phyloP scores from a whole-genome alignment of 2,113 vertebrate species.

The Oxygymnocypris stewartii region DNA sequence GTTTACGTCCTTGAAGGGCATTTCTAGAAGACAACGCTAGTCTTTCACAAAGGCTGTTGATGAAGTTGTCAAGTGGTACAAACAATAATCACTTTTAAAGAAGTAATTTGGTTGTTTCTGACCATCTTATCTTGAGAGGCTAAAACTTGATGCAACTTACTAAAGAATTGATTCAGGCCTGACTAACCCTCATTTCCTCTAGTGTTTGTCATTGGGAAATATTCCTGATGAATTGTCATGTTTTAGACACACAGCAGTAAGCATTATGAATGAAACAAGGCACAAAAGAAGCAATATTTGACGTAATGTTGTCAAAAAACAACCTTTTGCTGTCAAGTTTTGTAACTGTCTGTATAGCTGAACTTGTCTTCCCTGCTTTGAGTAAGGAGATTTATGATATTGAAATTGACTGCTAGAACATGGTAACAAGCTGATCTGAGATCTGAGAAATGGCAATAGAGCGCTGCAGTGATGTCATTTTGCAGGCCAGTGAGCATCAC shows the following conservation, averaged over 20 bases:
- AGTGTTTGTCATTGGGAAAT: not conserved
- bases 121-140: not conserved
- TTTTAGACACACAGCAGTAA: not conserved
- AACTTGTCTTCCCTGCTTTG: not conserved
- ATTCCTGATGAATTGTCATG: not conserved
- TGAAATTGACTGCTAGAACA: not conserved
- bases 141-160: not conserved
- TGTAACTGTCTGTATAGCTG: not conserved
- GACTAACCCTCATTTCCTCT: not conserved
- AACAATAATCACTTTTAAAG: not conserved
- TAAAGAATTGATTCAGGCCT: not conserved
- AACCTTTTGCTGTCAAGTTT: not conserved
- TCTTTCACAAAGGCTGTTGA: not conserved
- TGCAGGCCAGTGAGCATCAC: not conserved
- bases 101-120: not conserved
- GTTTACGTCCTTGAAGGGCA: not conserved
- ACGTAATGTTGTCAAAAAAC: not conserved
- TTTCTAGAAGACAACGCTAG: not conserved
- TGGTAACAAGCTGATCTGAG: not conserved
- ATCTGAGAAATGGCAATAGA: not conserved
- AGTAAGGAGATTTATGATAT: not conserved
- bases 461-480: not conserved
- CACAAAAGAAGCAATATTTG: not conserved
- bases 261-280: not conserved
- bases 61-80: not conserved